A percentile compares a stretch with the other conserved stretches of the same genome.
Evolutionary conservation across 2,113 vertebrate genomes (phyloP).

Genomic region (Amphiprion ocellaris): DNA sequence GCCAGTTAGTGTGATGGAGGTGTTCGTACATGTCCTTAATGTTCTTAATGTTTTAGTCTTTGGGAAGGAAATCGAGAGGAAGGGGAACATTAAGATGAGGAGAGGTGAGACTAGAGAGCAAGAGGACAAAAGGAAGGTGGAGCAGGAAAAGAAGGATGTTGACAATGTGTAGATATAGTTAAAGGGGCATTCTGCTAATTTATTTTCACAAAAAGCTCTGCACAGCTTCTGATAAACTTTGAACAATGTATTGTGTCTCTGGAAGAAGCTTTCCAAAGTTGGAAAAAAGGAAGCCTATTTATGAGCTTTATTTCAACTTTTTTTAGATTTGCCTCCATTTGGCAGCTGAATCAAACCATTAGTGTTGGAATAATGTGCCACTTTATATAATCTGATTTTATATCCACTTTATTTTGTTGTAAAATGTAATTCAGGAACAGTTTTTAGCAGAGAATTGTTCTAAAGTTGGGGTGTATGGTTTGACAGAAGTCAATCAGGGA

Average conservation of each 20-base stretch:
- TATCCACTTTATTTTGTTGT: too few species aligned
- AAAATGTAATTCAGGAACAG: too few species aligned
- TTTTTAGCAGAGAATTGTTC: too few species aligned
- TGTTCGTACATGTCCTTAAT: neutral
- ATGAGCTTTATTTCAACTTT: too few species aligned
- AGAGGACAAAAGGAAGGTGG: neutral
- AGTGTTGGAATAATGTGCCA: too few species aligned
- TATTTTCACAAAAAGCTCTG: neutral
- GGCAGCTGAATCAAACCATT: too few species aligned
- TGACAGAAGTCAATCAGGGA: too few species aligned
- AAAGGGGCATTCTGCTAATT: neutral
- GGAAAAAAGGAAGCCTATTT: neutral
- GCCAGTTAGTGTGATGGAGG: neutral
- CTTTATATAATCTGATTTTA: too few species aligned
- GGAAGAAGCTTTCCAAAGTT: neutral
- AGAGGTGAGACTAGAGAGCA: neutral
- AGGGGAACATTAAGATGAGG: neutral
- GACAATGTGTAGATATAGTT: neutral
- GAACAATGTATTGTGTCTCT: neutral
- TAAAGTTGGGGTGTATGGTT: too few species aligned
- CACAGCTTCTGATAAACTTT: neutral
- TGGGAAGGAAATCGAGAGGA: neutral
- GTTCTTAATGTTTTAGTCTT: slow-evolving; percentile 2
- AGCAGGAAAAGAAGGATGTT: neutral
- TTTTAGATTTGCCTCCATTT: too few species aligned